Percentiles rank a stretch among this genome's conserved stretches.
These are phyloP conservation scores for Myrmophylax atrothorax DNA, from an alignment of 2,113 vertebrate species.

Conservation along the genomic window DNA sequence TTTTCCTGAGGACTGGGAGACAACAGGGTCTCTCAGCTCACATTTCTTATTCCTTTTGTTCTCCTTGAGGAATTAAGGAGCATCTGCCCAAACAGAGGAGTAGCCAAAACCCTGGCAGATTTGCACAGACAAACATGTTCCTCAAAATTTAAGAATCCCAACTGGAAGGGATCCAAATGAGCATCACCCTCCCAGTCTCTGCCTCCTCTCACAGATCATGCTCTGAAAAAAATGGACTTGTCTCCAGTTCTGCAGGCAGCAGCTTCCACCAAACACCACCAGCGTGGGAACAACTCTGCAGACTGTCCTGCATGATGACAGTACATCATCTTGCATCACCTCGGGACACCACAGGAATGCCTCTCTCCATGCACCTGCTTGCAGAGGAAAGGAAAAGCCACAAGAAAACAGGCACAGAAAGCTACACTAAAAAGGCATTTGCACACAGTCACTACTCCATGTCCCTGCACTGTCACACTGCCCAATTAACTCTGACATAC, in stretches of 20 bases:
- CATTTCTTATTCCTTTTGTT: neutral
- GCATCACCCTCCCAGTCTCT: neutral
- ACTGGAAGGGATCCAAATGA: neutral
- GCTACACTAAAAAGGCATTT: neutral
- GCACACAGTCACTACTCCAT: neutral
- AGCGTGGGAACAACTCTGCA: neutral
- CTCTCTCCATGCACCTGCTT: neutral
- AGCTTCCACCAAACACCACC: neutral
- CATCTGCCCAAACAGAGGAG: neutral
- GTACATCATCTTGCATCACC: neutral
- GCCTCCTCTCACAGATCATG: neutral
- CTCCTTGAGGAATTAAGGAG: slow-evolving; percentile 1
- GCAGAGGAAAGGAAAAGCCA: neutral
- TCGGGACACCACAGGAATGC: neutral
- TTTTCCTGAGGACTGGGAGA: neutral
- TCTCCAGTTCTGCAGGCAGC: neutral
- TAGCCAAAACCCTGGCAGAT: neutral
- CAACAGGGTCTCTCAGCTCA: neutral
- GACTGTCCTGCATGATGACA: neutral
- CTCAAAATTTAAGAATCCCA: neutral
- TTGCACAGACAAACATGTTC: slow-evolving; percentile 6
- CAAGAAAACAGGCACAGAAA: neutral
- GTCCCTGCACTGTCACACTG: neutral
- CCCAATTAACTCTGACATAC: neutral
- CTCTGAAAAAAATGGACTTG: neutral